Base-by-base conservation (phyloP, 2,888 invertebrate species). In the Watsonalla binaria region DNA sequence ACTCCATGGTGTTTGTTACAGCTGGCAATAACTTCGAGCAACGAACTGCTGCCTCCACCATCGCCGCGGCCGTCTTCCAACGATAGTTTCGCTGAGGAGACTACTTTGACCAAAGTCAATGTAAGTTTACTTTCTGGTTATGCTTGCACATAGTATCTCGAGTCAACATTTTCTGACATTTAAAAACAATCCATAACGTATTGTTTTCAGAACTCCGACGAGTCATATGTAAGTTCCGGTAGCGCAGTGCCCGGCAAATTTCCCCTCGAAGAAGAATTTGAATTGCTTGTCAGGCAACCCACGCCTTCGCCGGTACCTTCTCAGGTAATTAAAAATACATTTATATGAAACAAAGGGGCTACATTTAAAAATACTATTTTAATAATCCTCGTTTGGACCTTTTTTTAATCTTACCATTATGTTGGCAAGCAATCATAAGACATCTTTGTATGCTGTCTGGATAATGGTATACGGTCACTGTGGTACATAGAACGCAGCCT, bases 191-290 rank as follows among this genome's bases (percentile, higher is more conserved):
- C 24, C 24, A 24, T 24, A 24, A 24, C 24, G 15, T 45, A 33
- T 6, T 35, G 46, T 52, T 56, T 76, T 55, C 70, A 90, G 89
- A 86, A 84, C 60, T 84, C 84, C 1, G 89, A 90, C 53, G 89
- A 89, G 46, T 77, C 84, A 48, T 87, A 82, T 56, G 73, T 92
- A 70, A 93, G 92, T 72, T 82, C 92, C 5, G 88, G 92, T 71
- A 83, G 92, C 4, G 88, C 92, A 35, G 71, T 79, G 7, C 91
- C 89, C 2, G 86, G 88, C 24, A 91, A 90, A 66, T 91, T 91
- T 63, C 91, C 91, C 0, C 76, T 91, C 24, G 91, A 90, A 57
- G 90, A 91, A 57, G 90, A 90, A 54, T 62, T 88, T 54, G 87
- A 89, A 61, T 74, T 79, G 62, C 72, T 86, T 24, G 72, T 72